These are phyloP conservation scores for Aporrectodea caliginosa DNA, from an alignment of 1,140 invertebrate species.

Conservation along the genomic window DNA sequence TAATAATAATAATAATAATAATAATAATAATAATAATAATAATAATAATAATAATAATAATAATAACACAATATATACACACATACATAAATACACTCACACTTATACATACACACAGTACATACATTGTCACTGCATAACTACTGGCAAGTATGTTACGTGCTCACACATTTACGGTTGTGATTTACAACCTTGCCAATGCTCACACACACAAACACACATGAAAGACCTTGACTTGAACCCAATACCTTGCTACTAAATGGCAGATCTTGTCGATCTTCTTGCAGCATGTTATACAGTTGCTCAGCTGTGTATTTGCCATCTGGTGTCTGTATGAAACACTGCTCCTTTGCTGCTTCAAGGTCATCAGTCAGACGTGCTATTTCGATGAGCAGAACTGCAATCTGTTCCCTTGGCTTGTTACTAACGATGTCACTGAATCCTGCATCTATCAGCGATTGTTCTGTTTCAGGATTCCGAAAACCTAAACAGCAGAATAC, in stretches of 20 bases:
- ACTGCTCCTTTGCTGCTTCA: background rate
- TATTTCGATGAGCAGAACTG: background rate
- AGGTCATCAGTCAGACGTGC: background rate
- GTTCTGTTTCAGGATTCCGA: background rate
- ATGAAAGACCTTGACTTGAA: too few relatives aligned
- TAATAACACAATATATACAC: too few relatives aligned
- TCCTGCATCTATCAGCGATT: background rate
- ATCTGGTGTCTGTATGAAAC: slow-evolving; percentile 2
- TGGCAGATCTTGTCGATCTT: background rate
- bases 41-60: too few relatives aligned
- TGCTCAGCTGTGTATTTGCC: background rate
- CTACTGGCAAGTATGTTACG: too few relatives aligned
- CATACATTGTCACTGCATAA: too few relatives aligned
- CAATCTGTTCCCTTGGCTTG: background rate
- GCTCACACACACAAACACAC: too few relatives aligned
- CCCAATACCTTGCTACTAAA: background rate
- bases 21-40: too few relatives aligned
- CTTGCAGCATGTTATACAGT: background rate
- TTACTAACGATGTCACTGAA: background rate
- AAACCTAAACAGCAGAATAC: background rate
- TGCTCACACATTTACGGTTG: too few relatives aligned
- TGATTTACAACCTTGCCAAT: too few relatives aligned
- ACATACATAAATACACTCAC: too few relatives aligned
- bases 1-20: too few relatives aligned
- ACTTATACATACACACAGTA: too few relatives aligned